These are phyloP conservation scores for Pedionomus torquatus DNA, from an alignment of 2,113 vertebrate species.

Conservation along the genomic window DNA sequence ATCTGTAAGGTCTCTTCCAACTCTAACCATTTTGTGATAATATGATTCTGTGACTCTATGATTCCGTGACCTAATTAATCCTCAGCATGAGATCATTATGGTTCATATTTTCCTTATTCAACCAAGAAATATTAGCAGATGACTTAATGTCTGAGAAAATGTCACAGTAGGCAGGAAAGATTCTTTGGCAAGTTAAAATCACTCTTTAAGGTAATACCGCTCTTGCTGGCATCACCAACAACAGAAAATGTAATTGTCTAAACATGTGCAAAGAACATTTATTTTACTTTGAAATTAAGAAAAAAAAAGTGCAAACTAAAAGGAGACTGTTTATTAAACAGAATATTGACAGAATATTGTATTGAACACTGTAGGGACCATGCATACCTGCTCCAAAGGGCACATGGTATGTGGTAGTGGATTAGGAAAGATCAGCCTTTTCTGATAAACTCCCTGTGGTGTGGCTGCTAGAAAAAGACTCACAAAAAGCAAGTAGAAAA, in stretches of 20 bases:
- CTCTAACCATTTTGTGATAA: too few relatives aligned
- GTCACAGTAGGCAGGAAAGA: slow-evolving; percentile 58
- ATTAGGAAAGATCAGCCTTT: slow-evolving; percentile 26
- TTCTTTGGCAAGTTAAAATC: slow-evolving; percentile 63
- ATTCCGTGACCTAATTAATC: slow-evolving; percentile 60
- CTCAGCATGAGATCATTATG: slow-evolving; percentile 59
- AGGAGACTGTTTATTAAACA: background rate
- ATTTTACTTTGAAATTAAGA: background rate
- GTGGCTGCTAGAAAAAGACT: slow-evolving; percentile 17
- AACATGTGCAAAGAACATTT: background rate
- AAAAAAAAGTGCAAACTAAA: background rate
- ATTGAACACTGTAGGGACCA: background rate
- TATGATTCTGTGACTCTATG: too few relatives aligned
- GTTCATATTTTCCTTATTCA: slow-evolving; percentile 65
- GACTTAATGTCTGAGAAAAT: slow-evolving; percentile 71
- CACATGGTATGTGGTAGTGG: background rate
- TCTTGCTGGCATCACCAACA: background rate
- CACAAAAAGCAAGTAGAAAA: slow-evolving; percentile 30
- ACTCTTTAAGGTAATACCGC: slow-evolving; percentile 30
- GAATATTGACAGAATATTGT: background rate
- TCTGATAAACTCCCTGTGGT: slow-evolving; percentile 7
- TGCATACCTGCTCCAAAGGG: background rate
- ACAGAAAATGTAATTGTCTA: slow-evolving; percentile 23
- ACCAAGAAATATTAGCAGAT: slow-evolving; percentile 61
- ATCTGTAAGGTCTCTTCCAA: too few relatives aligned